A percentile compares a stretch with the other conserved stretches of the same genome.
Evolutionary conservation across 1,140 invertebrate genomes (phyloP).

Genomic region (Schmidtea mediterranea): DNA sequence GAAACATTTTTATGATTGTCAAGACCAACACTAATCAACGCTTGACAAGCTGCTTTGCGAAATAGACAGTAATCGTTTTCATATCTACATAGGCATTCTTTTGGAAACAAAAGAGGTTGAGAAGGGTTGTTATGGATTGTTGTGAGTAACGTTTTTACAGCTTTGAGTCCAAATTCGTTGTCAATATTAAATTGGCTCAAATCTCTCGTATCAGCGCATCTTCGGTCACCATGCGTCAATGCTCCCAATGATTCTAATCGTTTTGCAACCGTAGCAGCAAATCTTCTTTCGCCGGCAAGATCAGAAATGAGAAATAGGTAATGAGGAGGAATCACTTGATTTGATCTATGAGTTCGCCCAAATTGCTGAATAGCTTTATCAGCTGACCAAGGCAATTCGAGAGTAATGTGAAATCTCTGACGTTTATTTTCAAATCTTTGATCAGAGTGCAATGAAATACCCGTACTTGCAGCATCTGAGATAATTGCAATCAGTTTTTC

Average conservation of each 20-base stretch:
- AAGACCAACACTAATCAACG: background rate
- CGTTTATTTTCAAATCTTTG: constrained; percentile 63
- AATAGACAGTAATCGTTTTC: constrained; percentile 8
- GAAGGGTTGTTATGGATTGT: constrained; percentile 43
- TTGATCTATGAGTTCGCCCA: constrained; percentile 39
- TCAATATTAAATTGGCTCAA: constrained; percentile 93
- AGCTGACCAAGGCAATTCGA: constrained; percentile 97
- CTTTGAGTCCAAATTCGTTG: constrained; percentile 70
- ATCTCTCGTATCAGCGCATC: constrained; percentile 83
- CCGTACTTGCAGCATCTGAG: constrained; percentile 33
- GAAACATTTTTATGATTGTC: background rate
- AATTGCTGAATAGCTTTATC: constrained; percentile 54
- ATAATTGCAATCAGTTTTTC: constrained; percentile 88
- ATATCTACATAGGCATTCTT: constrained; percentile 11
- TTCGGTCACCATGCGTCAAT: constrained; percentile 78
- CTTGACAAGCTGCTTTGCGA: background rate
- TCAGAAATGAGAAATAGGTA: constrained; percentile 96
- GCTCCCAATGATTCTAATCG: constrained; percentile 58
- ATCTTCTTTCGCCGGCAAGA: constrained; percentile 69
- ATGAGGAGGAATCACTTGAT: constrained; percentile 82
- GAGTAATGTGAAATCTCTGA: constrained; percentile 75
- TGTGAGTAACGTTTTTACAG: constrained; percentile 77
- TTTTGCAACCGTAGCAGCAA: constrained; percentile 47
- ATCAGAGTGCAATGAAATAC: constrained; percentile 71
- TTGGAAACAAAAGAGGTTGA: constrained; percentile 41